Evolutionary conservation across 2,113 vertebrate genomes (phyloP), one percentile per base, ranked within the genome.

Genomic region (Paradoxurus hermaphroditus): DNA sequence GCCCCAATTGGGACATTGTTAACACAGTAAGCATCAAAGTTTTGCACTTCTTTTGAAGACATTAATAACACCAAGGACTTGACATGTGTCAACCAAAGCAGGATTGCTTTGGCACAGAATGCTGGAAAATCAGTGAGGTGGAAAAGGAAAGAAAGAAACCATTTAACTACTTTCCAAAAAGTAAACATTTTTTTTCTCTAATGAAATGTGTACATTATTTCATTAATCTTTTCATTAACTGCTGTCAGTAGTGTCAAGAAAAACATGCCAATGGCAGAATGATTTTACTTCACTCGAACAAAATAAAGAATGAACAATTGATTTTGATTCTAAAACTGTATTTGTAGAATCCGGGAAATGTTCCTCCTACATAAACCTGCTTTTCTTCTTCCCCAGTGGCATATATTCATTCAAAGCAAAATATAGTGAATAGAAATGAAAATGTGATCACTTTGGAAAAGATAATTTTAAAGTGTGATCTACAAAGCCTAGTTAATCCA

Each of bases 171-270:
- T 96, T 91, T 41, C 34, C 6, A 53, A 91, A 90, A 90, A n/a
- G 25, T 63, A 62, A 86, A 63, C 7, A 16, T 62, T 53, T 49
- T 83, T 77, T 77, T 63, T n/a, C 34, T 86, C 18, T 92, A 94
- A 75, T 68, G 44, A 92, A 95, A 53, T 72, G 15, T 96, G 29
- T 25, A 81, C 7, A 85, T 81, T 86, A 91, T 83, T 87, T 84
- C 72, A 95, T 94, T 93, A 95, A 88, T 85, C 36, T 96, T 96
- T 93, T 84, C 83, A 95, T 87, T 87, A 96, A 72, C 68, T 5
- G 75, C 62, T 90, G 15, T 63, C 46, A 92, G 8, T 72, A 46
- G 7, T 89, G n/a, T 70, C 46, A 95, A 75, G 65, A 81, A 86
- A 97, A 75, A 73, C 11, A 62, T 51, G 31, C 13, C 85, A 85